Base-by-base conservation (phyloP, 2,797 vertebrate genomes). In the Pseudochaenichthys georgianus region DNA sequence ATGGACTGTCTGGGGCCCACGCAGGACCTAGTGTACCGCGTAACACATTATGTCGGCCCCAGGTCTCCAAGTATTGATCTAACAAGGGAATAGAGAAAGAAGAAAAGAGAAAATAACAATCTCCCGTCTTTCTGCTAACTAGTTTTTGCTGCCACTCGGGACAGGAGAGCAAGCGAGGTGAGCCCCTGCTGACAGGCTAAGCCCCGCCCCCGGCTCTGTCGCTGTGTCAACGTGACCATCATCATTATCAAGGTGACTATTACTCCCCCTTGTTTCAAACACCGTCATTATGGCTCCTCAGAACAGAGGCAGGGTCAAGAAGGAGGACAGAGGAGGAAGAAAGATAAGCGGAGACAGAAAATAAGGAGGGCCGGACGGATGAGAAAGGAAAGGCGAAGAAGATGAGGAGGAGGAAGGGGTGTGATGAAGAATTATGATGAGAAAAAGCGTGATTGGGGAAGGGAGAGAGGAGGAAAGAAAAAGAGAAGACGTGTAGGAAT, bases 241-340 rank as follows among this genome's bases (percentile, higher is more conserved):
- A 83, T 92, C 90, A 91, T 93, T 90, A 91, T 81, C 89, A 93
- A 92, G 89, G 90, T 93, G 90, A 91, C 88, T 87, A 91, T 91
- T 90, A 90, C 83, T 76, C 86, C 86, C 84, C 64, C 89, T 83
- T 80, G 85, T 90, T 86, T 88, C 92, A 91, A 90, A 92, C 86
- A 83, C 75, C 21, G 83, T 90, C 89, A 92, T 94, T 92, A 92
- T 23, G 23, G 77, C 75, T 71, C 74, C 81, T 82, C 76, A 87
- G 87, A 90, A 86, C 86, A 83, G 85, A 88, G 81, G 73, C 83
- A 52, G 74, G 68, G 80, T 73, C 70, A 42, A 57, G 51, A 73
- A 4, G 9, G 74, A 77, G 75, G 82, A 71, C 58, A n/a, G 58
- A 54, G 67, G 70, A 78, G 57, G 74, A 65, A 71, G 84, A 80